Base-by-base conservation (phyloP, 1,140 invertebrate genomes). In the Hesperophylax magnus region DNA sequence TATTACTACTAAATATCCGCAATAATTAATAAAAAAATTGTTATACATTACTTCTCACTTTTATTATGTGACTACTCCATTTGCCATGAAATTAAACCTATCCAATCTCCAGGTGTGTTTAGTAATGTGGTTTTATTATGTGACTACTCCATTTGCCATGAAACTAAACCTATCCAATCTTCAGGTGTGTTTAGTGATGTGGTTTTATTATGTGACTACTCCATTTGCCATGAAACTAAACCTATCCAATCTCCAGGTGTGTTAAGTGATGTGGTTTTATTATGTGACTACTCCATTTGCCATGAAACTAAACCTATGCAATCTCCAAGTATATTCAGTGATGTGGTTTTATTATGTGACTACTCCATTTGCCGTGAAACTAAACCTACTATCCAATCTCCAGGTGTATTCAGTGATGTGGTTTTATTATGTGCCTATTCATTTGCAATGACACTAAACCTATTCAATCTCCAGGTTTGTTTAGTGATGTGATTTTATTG, bases 1-100 rank as follows among this genome's bases (percentile, higher is more conserved):
- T 90, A 89, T 89, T 84, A 85, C 81, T 84, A 82, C 82, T 84
- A 81, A 84, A 81, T 82, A 84, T 84, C 83, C 82, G 83, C 83
- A 84, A 84, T 84, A 84, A 84, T 84, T 84, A 84, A 84, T 84
- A 84, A 84, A 84, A n/a, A 47, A 84, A 84, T 84, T 84, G 83
- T 84, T 84, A 84, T 84, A 84, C 78, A 84, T 84, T 84, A 84
- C 15, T 24, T 15, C 11, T 60, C 22, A 15, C 54, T 67, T 80
- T 80, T 72, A 47, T 22, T 77, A 22, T 63, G 18, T 34, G 15
- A 60, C 27, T 39, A 22, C 39, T 69, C 65, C 65, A 17, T 47
- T 47, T 11, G 9, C 11, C 39, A 14, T 47, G 8, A 47, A 47
- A 47, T 0, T 47, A 14, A 11, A 14, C 39, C 39, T 47, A n/a